Conservation (phyloP, 2,113 vertebrate species). For the Natator depressus region DNA sequence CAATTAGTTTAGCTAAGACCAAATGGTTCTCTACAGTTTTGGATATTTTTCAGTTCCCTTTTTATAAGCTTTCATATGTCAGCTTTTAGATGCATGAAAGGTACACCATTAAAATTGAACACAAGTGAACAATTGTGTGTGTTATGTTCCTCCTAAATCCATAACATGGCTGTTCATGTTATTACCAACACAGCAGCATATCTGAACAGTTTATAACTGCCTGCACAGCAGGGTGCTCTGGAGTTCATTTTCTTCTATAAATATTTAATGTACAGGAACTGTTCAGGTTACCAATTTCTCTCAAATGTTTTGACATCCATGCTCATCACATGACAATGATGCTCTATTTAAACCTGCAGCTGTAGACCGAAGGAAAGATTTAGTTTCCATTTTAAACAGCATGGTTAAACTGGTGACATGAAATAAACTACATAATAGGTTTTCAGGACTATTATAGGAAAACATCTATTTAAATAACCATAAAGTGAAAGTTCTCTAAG, state of each 20-base stretch:
- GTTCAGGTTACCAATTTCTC: conserved; percentile 65
- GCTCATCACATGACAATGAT: conserved; percentile 65
- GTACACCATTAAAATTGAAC: fast-evolving
- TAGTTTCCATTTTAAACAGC: conserved; percentile 61
- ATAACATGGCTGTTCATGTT: fast-evolving
- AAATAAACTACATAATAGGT: conserved; percentile 39
- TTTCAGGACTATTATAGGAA: conserved; percentile 18
- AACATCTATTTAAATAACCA: background rate
- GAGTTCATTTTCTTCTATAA: conserved; percentile 66
- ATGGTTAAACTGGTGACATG: conserved; percentile 49
- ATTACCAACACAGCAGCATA: background rate
- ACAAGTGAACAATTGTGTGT: background rate
- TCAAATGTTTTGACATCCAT: conserved; percentile 71
- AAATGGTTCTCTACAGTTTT: conserved; percentile 26
- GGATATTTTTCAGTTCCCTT: conserved; percentile 7
- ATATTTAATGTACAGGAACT: conserved; percentile 67
- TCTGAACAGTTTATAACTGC: conserved; percentile 13
- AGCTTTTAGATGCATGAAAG: background rate
- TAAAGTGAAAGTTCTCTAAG: background rate
- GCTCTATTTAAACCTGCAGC: conserved; percentile 69
- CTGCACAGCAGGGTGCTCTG: conserved; percentile 45
- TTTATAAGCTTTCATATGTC: background rate
- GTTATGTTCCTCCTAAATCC: background rate
- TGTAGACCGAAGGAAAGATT: conserved; percentile 53
- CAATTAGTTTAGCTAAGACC: conserved; percentile 8